Conservation (phyloP, 2,797 vertebrate species). For the Acanthurus tractus region DNA sequence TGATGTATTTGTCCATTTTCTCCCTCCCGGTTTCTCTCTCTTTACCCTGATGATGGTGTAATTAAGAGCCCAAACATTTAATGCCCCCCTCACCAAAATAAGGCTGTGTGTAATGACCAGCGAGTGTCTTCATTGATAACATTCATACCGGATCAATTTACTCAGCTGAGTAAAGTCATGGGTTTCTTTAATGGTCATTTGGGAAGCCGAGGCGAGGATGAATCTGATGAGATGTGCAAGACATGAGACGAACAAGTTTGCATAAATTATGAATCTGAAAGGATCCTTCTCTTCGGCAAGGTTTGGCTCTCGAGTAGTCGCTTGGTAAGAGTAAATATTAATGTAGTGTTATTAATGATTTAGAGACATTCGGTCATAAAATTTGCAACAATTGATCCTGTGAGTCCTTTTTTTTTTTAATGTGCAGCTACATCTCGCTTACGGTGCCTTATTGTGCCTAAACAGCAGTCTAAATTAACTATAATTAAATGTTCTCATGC, state of each 20-base stretch:
- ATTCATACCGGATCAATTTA: slow-evolving; percentile 50
- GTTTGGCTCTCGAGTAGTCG: slow-evolving; percentile 26
- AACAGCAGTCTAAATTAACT: slow-evolving; percentile 31
- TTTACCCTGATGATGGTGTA: slow-evolving; percentile 20
- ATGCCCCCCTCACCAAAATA: slow-evolving; percentile 32
- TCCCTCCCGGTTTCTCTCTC: slow-evolving; percentile 8
- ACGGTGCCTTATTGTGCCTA: slow-evolving; percentile 33
- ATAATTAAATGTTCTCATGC: slow-evolving; percentile 43
- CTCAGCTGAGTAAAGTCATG: slow-evolving; percentile 31
- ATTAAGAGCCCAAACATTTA: slow-evolving; percentile 48
- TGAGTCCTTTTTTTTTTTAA: slow-evolving; percentile 15
- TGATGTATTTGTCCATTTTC: slow-evolving; percentile 31
- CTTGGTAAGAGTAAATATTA: slow-evolving; percentile 44
- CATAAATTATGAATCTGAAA: slow-evolving; percentile 58
- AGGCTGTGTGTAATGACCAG: slow-evolving; percentile 39
- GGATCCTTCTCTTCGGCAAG: slow-evolving; percentile 26
- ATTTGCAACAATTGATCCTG: slow-evolving; percentile 45
- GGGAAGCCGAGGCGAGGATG: slow-evolving; percentile 32
- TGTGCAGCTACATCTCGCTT: slow-evolving; percentile 33
- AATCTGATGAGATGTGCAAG: slow-evolving; percentile 44
- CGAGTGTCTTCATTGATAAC: slow-evolving; percentile 35
- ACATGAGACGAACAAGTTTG: slow-evolving; percentile 40
- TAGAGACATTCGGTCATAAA: slow-evolving; percentile 40
- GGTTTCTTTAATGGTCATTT: slow-evolving; percentile 52
- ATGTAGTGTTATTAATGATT: slow-evolving; percentile 48